A percentile compares a stretch with the other conserved stretches of the same genome.
These are phyloP conservation scores for Enoplosus armatus DNA, from an alignment of 2,797 vertebrate species.

Conservation along the genomic window DNA sequence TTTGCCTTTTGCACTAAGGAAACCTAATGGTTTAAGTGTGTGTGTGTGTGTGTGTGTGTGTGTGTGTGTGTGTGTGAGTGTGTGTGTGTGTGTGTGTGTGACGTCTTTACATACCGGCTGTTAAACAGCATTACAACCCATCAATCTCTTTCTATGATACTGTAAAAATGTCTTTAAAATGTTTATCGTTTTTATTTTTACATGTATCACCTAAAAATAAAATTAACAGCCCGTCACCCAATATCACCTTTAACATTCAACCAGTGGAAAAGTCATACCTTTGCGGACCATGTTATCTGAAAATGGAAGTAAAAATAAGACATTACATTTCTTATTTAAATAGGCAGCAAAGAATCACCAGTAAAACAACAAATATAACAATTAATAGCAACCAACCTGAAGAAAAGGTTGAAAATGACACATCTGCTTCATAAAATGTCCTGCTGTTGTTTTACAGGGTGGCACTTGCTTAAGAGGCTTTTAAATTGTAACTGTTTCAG, in stretches of 20 bases:
- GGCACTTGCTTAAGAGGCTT: neutral
- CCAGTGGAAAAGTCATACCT: neutral
- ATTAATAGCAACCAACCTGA: neutral
- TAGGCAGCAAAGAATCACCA: neutral
- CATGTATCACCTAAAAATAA: neutral
- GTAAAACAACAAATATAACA: neutral
- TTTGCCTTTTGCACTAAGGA: neutral
- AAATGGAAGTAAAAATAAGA: neutral
- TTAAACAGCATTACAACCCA: neutral
- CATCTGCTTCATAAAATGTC: neutral
- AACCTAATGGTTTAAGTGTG: neutral
- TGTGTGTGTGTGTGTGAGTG: no score
- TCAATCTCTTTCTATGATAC: neutral
- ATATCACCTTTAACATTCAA: neutral
- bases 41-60: accelerated
- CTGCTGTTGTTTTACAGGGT: neutral
- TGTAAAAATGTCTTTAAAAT: neutral
- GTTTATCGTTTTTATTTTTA: no score
- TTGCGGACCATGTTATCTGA: neutral
- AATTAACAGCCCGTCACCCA: no score
- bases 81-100: accelerated
- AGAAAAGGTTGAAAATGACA: neutral
- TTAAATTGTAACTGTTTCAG: neutral
- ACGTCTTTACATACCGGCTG: neutral
- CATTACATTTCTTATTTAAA: neutral